Conservation (phyloP, 2,797 vertebrate species). For the Knipowitschia caucasica region DNA sequence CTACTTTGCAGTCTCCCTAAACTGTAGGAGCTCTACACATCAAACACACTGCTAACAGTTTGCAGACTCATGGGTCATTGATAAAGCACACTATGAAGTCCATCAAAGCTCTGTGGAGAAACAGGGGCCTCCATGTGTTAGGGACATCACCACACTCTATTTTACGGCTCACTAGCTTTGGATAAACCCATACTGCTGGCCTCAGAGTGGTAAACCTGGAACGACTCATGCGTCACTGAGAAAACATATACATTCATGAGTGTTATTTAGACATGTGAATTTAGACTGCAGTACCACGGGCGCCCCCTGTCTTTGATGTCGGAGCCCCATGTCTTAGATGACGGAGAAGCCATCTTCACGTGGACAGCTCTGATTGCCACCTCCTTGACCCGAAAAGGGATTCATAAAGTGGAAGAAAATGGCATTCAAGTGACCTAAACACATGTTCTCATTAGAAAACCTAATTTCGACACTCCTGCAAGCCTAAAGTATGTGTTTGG, state of each 20-base stretch:
- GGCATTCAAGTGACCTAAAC: no score
- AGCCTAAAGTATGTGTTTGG: no score
- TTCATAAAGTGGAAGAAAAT: no score
- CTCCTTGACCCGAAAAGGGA: no score
- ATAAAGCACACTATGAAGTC: constrained; percentile 64
- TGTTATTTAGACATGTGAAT: constrained; percentile 40
- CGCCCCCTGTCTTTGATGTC: no score
- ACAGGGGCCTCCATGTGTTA: constrained; percentile 54
- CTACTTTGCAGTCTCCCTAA: constrained; percentile 8
- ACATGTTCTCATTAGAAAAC: no score
- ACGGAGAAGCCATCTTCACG: no score
- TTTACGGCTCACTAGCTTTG: constrained; percentile 76
- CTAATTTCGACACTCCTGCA: no score
- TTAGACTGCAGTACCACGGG: no score
- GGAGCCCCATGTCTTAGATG: no score
- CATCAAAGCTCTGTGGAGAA: constrained; percentile 52
- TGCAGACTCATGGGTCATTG: constrained; percentile 43
- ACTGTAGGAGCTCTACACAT: constrained; percentile 22
- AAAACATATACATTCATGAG: constrained; percentile 72
- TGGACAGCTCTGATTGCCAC: no score
- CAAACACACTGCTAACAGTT: constrained; percentile 16
- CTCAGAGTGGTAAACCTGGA: constrained; percentile 55
- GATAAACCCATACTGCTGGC: constrained; percentile 64
- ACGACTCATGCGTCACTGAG: constrained; percentile 28
- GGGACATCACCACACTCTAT: constrained; percentile 69